Conservation (phyloP, 2,113 vertebrate species). For the Eulemur rufifrons region DNA sequence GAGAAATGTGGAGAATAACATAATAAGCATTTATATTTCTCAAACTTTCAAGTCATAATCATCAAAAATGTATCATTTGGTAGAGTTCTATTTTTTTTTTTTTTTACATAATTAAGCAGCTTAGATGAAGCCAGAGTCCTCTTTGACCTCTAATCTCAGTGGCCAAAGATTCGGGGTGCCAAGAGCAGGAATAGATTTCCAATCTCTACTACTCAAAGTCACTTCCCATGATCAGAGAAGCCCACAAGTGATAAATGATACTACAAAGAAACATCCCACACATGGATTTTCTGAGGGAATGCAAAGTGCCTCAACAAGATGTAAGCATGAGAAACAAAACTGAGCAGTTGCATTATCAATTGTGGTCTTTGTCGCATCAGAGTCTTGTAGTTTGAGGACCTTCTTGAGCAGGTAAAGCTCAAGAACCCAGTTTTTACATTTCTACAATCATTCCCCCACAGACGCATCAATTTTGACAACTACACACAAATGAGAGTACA, state of each 20-base stretch:
- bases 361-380: background rate
- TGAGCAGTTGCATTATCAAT: background rate
- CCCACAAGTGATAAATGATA: background rate
- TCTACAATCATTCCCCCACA: background rate
- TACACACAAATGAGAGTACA: background rate
- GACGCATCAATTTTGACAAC: background rate
- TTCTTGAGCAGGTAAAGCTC: background rate
- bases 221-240: background rate
- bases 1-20: background rate
- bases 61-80: background rate
- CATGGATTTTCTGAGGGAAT: background rate
- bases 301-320: background rate
- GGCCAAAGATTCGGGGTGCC: background rate
- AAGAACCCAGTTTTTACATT: background rate
- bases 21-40: background rate
- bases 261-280: background rate
- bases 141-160: background rate
- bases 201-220: background rate
- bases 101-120: background rate
- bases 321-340: background rate
- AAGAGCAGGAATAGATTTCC: background rate
- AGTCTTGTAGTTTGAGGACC: background rate
- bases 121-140: background rate
- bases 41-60: background rate
- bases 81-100: background rate